Evolutionary conservation across 1,140 invertebrate species (phyloP), one percentile per base, ranked within the genome.

Genomic region (Solenopsis invicta): DNA sequence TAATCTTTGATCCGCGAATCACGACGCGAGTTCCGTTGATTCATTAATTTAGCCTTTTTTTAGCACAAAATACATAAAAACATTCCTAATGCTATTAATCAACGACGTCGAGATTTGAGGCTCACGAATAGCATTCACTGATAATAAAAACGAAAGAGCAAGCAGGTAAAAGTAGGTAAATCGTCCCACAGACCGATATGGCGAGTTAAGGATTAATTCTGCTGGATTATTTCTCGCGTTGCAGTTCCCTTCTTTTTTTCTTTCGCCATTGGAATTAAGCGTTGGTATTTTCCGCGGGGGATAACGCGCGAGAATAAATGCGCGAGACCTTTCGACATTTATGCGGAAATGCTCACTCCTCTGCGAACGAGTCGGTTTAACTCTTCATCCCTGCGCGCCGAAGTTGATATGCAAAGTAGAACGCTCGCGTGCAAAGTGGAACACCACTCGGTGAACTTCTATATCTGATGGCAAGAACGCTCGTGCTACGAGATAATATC

Each of bases 291-390:
- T 77, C 56, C 85, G 6, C 29, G 12, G 13, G 29, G 62, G 76
- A 81, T 85, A 81, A 80, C 37, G 18, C 41, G 56, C n/a, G 34
- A 84, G 62, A 84, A 84, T 50, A 84, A 54, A 91, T 86, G 90
- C 78, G 86, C 90, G 50, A 56, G 67, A 62, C 61, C 66, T 74
- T 90, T 90, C 82, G 82, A 88, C 90, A 77, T 88, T 84, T 80
- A 82, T 85, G 66, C 64, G 81, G 52, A 82, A 88, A 91, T 56
- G 52, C 50, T 77, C 72, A 75, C 69, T 84, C 37, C 54, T 29
- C 52, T 34, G 56, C 59, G 56, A 72, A 74, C 76, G 76, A 72
- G 52, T 81, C 67, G 67, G 62, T 87, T 80, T 61, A 87, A 85
- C 52, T 74, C 80, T 74, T 87, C 66, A 74, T 87, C 66, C 72